These are phyloP conservation scores for Discoglossus pictus DNA, from an alignment of 2,797 vertebrate genomes.

Conservation along the genomic window DNA sequence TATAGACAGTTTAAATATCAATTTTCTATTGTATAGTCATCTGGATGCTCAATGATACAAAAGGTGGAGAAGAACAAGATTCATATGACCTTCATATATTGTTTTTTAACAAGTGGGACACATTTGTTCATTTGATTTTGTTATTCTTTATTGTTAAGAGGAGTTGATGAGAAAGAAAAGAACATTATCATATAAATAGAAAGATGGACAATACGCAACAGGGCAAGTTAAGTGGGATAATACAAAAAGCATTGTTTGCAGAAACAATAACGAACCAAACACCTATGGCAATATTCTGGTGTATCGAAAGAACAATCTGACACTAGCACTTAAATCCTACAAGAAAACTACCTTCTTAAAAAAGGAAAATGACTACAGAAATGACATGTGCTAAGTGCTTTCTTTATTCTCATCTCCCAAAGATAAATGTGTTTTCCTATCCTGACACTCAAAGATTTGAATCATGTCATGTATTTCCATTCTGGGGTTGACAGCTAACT, in stretches of 20 bases:
- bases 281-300: constrained; percentile 14
- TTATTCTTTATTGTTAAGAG: constrained; percentile 17
- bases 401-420: constrained; percentile 1
- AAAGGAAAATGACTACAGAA: not conserved
- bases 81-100: constrained; percentile 21
- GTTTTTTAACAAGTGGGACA: constrained; percentile 30
- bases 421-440: not conserved
- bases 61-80: constrained; percentile 10
- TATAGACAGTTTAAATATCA: constrained; percentile 34
- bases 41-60: constrained; percentile 31
- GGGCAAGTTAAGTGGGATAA: constrained; percentile 24
- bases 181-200: constrained; percentile 48
- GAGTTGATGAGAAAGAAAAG: constrained; percentile 1
- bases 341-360: not conserved
- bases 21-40: constrained; percentile 33
- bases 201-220: constrained; percentile 28
- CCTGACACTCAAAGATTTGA: not conserved
- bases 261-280: constrained; percentile 14
- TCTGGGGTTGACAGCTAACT: not conserved
- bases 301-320: constrained; percentile 7
- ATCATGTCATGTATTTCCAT: not conserved
- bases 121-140: constrained; percentile 14
- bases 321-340: not conserved
- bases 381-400: not conserved
- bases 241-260: constrained; percentile 16